Base-by-base conservation (phyloP, 2,797 vertebrate genomes). In the Numenius phaeopus region DNA sequence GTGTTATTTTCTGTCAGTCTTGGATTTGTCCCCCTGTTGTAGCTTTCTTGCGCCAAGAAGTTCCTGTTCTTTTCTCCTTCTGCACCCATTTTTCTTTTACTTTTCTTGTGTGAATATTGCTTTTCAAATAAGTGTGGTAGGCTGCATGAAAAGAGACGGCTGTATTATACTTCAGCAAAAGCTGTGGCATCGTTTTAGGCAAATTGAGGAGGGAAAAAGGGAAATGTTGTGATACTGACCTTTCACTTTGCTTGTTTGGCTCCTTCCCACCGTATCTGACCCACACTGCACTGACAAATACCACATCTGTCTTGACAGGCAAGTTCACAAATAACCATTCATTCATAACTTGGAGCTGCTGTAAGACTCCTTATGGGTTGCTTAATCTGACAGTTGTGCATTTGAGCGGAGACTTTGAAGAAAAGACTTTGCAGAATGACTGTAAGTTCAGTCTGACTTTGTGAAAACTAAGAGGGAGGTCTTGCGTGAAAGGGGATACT, bases 291-390 rank as follows among this genome's bases (percentile, higher is more conserved):
- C 92, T 96, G 98, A 97, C 97, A 97, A 97, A 97, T 94, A 80
- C 88, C 22, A 12, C 86, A 93, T 98, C 87, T 98, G 96, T 96
- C 96, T 95, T 96, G 95, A 97, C 96, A 95, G 59, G 87, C 78
- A 9, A 62, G 90, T 96, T 97, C 92, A 96, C 96, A 96, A 96
- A 90, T 94, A 94, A 65, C 92, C 72, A 55, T 95, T 97, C 97
- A 97, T 98, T 97, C 97, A 95, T 96, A 95, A 97, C 93, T 92
- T 72, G n/a, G 58, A 90, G 93, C 88, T 95, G 94, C 94, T 91
- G 29, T 88, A 89, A 97, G 89, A 62, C 65, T 94, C 71, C 52
- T 87, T 89, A 64, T 73, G 91, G 71, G 54, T 95, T 95, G 87
- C 89, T 94, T 95, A 94, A 81, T 97, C 95, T 90, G 81, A 94